Base-by-base conservation (phyloP, 1,140 invertebrate genomes). In the Alviniconcha marisindica region DNA sequence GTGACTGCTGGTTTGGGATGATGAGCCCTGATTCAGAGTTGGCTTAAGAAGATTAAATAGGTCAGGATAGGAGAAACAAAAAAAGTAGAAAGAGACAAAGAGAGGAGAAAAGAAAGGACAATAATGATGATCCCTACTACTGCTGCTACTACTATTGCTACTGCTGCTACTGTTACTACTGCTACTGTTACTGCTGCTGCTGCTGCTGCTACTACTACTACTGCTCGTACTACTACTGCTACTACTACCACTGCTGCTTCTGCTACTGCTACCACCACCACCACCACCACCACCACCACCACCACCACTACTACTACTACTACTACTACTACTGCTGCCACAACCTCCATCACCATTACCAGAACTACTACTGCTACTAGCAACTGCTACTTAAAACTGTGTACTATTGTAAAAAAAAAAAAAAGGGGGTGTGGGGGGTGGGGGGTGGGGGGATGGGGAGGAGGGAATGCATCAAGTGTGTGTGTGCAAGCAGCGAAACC, bases 161-260 rank as follows among this genome's bases (percentile, higher is more conserved):
- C 78, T 66, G 12, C 42, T 74, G 3, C 73, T 74, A 74, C 33
- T 74, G 38, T 36, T 74, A 28, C 73, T 74, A 74, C 73, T 33
- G 38, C 73, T 33, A 74, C 73, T 74, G 10, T 36, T 74, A 31
- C 36, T 74, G 1, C 73, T 74, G 2, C 7, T 48, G 2, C 38
- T 77, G 14, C 40, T 44, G 14, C 40, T 48, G 48, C 48, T 73
- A 73, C 40, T 77, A 54, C 48, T 44, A 77, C 40, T 77, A 44
- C 76, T 31, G 24, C 76, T 77, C 42, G 24, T 44, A 54, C 40
- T 48, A 77, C 40, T 48, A 77, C 76, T 44, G 24, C 48, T 7
- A 14, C 40, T 48, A 48, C 40, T 48, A 28, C 40, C 31, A 48
- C 14, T 24, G 31, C 5, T 79, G n/a, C 40, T 78, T 0, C 33